phyloP scores from a whole-genome alignment of 2,888 invertebrate genomes.

The Tolmerus cingulatus region DNA sequence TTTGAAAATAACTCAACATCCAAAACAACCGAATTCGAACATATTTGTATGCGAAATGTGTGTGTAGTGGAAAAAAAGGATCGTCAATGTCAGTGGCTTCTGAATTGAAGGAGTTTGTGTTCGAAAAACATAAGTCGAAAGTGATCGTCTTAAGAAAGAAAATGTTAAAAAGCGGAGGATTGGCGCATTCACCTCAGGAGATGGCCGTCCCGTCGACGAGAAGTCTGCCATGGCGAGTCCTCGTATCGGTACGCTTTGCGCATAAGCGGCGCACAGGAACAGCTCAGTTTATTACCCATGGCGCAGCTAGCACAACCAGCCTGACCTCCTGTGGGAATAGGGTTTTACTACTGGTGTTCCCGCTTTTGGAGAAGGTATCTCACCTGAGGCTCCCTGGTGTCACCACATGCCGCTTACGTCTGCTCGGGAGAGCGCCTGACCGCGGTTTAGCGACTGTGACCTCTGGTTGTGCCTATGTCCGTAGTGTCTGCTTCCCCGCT shows the following conservation, averaged over 20 bases:
- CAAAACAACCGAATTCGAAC: not conserved
- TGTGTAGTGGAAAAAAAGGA: not conserved
- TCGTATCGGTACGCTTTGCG: slow-evolving; percentile 96
- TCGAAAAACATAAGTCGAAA: not conserved
- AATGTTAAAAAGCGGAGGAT: not conserved
- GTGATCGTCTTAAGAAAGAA: not conserved
- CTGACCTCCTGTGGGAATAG: slow-evolving; percentile 58
- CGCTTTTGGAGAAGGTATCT: not conserved
- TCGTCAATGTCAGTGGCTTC: not conserved
- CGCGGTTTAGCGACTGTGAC: slow-evolving; percentile 79
- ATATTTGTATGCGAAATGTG: not conserved
- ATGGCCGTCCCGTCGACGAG: slow-evolving; percentile 84
- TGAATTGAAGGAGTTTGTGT: not conserved
- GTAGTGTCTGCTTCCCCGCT: slow-evolving; percentile 72
- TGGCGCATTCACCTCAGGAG: slow-evolving; percentile 75
- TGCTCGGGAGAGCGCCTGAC: slow-evolving; percentile 73
- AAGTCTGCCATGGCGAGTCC: slow-evolving; percentile 94
- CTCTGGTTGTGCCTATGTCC: slow-evolving; percentile 73
- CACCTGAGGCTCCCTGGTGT: slow-evolving; percentile 79
- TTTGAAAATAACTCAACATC: slow-evolving; percentile 9
- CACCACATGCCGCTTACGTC: slow-evolving; percentile 78
- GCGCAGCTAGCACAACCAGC: slow-evolving; percentile 67
- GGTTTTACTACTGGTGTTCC: not conserved
- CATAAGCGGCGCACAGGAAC: slow-evolving; percentile 95
- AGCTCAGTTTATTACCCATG: slow-evolving; percentile 98